phyloP scores from a whole-genome alignment of 1,140 invertebrate species.

The Cydia splendana region DNA sequence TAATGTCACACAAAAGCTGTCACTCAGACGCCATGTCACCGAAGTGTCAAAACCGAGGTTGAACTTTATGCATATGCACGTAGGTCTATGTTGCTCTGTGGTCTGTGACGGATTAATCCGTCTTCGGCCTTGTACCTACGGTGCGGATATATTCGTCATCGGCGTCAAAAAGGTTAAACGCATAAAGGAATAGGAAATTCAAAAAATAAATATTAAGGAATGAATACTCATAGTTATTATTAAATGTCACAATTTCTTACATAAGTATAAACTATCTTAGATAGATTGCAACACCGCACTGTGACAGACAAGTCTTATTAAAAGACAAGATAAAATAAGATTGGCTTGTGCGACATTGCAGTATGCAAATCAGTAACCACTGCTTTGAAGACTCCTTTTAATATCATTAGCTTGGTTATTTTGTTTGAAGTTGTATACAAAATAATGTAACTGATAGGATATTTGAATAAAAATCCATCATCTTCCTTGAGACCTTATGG shows the following conservation, averaged over 20 bases:
- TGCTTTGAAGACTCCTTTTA: neutral
- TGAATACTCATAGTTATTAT: conserved; percentile 49
- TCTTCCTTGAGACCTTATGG: too few relatives aligned
- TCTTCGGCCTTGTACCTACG: too few relatives aligned
- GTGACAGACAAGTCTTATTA: neutral
- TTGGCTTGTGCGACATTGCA: conserved; percentile 10
- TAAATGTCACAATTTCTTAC: conserved; percentile 39
- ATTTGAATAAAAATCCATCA: neutral
- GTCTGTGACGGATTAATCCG: too few relatives aligned
- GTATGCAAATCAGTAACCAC: neutral
- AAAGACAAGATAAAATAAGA: neutral
- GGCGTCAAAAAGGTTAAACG: too few relatives aligned
- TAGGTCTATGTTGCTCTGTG: too few relatives aligned
- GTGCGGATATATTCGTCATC: too few relatives aligned
- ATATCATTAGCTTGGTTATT: neutral
- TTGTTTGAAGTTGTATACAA: neutral
- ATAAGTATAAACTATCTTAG: conserved; percentile 38
- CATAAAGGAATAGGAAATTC: neutral
- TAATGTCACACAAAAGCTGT: neutral
- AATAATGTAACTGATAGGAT: neutral
- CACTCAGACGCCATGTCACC: too few relatives aligned
- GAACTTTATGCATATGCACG: too few relatives aligned
- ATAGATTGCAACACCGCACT: conserved; percentile 41
- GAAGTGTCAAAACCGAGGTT: too few relatives aligned
- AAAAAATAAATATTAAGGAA: conserved; percentile 40